Percentiles rank a stretch among this genome's conserved stretches.
Conservation (phyloP, 2,797 vertebrate genomes). For the Notamacropus eugenii region DNA sequence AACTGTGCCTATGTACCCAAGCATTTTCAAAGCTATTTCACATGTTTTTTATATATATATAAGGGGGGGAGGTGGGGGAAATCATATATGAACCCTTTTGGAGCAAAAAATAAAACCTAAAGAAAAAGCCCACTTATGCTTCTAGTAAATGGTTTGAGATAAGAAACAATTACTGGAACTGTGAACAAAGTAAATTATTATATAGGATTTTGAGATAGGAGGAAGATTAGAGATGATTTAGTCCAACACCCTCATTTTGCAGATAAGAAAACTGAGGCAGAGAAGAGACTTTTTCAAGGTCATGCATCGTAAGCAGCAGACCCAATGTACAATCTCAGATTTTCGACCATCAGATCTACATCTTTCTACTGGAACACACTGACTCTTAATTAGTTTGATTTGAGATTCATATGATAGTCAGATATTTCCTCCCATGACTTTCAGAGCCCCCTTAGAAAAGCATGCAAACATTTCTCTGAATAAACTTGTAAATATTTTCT, state of each 20-base stretch:
- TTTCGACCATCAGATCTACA: not conserved
- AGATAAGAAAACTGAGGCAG: not conserved
- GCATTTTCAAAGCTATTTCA: not conserved
- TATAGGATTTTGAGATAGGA: not conserved
- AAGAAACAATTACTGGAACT: not conserved
- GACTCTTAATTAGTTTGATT: not conserved
- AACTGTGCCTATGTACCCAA: not conserved
- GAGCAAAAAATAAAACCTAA: not conserved
- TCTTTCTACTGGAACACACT: not conserved
- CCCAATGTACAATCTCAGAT: not conserved
- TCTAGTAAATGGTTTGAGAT: not conserved
- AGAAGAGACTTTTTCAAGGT: not conserved
- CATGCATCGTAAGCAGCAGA: not conserved
- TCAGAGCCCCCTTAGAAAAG: not conserved
- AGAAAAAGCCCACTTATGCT: not conserved
- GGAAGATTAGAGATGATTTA: not conserved
- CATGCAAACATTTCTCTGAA: conserved; percentile 47
- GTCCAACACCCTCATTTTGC: not conserved
- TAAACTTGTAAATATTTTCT: not conserved
- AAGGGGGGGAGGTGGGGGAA: not conserved
- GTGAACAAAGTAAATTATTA: not conserved
- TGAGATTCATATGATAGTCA: not conserved
- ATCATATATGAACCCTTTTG: not conserved
- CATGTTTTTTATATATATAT: no score
- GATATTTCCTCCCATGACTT: conserved; percentile 13